Base-by-base conservation (phyloP, 2,888 invertebrate genomes). In the Carabus problematicus region DNA sequence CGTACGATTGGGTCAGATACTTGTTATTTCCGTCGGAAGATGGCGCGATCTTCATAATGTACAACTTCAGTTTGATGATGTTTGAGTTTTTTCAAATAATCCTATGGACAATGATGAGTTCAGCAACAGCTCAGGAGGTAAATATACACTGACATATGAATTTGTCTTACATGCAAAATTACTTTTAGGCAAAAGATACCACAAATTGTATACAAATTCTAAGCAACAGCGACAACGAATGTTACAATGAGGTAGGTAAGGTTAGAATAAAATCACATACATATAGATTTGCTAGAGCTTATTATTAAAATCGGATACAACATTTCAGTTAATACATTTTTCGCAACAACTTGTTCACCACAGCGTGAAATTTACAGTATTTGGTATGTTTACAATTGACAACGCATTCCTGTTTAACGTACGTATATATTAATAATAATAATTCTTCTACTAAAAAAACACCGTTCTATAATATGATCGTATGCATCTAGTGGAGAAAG, bases 331-430 rank as follows among this genome's bases (percentile, higher is more conserved):
- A 9, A 18, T 60, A 41, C 64, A 64, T 43, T 71, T 71, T 16
- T 68, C 71, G 9, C 19, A 68, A 7, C 68, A 71, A 52, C 47
- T 63, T 14, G 9, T 71, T 39, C 72, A 72, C 18, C 62, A 70
- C 18, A 68, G 47, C 39, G 54, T 64, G 9, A 56, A 64, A 69
- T 70, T 64, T 66, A 69, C 69, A 42, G 70, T 62, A 14, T 62
- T 61, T 60, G 58, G 56, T 54, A 56, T 70, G 16, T 70, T 70
- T 58, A 62, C 56, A 52, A 59, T 71, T 41, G 63, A 72, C 43
- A 70, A 68, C 9, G 18, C 54, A 18, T 54, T 54, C 2, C 14
- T 54, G 14, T 54, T 54, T 8, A 12, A 1, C 2, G 45, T 12
- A 45, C 2, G 14, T 45, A 14, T 45, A n/a, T 45, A 3, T 14